Evolutionary conservation across 2,888 invertebrate genomes (phyloP).

Genomic region (Lacanobia oleracea): DNA sequence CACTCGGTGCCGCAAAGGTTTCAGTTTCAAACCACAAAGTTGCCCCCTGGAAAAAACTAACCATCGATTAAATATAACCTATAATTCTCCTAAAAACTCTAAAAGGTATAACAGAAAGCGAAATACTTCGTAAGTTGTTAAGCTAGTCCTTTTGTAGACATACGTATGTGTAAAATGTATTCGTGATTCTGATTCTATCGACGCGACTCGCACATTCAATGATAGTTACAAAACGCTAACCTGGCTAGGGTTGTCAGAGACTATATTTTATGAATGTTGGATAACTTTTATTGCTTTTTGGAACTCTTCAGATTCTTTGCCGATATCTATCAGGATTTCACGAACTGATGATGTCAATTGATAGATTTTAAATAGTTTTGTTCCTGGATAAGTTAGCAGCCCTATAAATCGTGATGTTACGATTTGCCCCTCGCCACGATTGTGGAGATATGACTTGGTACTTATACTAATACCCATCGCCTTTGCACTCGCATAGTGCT

Average conservation of each 20-base stretch:
- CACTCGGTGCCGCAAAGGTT: conserved; percentile 70
- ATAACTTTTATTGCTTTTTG: conserved; percentile 23
- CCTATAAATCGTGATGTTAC: conserved; percentile 60
- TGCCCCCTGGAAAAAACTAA: not conserved
- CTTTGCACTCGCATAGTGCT: conserved; percentile 44
- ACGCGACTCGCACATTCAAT: conserved; percentile 73
- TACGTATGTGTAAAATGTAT: conserved; percentile 71
- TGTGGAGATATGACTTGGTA: conserved; percentile 51
- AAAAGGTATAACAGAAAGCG: conserved; percentile 52
- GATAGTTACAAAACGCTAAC: conserved; percentile 72
- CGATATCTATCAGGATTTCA: not conserved
- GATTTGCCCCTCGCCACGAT: conserved; percentile 47
- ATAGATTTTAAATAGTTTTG: conserved; percentile 7
- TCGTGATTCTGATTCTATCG: conserved; percentile 84
- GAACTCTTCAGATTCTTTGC: conserved; percentile 1
- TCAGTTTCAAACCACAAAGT: conserved; percentile 68
- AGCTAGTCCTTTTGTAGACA: conserved; percentile 67
- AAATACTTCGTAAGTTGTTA: conserved; percentile 58
- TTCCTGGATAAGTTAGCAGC: conserved; percentile 16
- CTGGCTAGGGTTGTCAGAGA: conserved; percentile 65
- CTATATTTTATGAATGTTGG: conserved; percentile 16
- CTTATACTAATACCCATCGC: conserved; percentile 48
- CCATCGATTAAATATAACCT: conserved; percentile 2
- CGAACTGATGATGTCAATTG: conserved; percentile 6
- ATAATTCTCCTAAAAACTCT: conserved; percentile 25